phyloP scores from a whole-genome alignment of 2,113 vertebrate genomes.

The Noturus placidus region DNA sequence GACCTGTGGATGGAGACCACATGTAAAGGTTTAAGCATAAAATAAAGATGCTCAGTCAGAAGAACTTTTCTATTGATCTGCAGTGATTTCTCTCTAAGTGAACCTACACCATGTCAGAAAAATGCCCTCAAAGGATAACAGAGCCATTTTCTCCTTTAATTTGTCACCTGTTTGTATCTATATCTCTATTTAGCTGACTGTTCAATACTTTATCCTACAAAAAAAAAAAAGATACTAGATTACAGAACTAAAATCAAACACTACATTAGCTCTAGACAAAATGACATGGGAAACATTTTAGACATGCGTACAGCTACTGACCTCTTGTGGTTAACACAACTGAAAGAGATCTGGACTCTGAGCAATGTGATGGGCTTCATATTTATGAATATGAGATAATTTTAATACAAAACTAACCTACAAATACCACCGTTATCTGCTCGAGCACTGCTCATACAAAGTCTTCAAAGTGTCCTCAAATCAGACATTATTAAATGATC shows the following conservation, averaged over 20 bases:
- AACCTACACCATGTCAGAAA: neutral
- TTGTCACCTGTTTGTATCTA: neutral
- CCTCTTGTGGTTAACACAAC: constrained; percentile 11
- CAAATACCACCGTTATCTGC: neutral
- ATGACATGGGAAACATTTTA: neutral
- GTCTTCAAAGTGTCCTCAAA: neutral
- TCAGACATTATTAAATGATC: neutral
- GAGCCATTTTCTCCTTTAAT: neutral
- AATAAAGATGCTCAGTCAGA: neutral
- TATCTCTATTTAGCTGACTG: neutral
- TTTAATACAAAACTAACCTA: neutral
- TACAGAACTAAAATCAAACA: neutral
- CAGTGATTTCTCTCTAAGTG: neutral
- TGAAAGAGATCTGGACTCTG: neutral
- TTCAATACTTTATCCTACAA: neutral
- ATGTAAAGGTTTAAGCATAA: neutral
- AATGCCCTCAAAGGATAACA: neutral
- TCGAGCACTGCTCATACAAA: too few relatives aligned
- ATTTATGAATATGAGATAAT: neutral
- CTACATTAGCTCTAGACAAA: neutral
- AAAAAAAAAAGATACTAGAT: neutral
- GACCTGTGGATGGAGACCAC: neutral
- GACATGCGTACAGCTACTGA: constrained; percentile 2
- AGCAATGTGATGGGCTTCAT: neutral
- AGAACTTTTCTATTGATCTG: neutral